Evolutionary conservation across 1,140 invertebrate species (phyloP).

Genomic region (Zaprionus vittiger): DNA sequence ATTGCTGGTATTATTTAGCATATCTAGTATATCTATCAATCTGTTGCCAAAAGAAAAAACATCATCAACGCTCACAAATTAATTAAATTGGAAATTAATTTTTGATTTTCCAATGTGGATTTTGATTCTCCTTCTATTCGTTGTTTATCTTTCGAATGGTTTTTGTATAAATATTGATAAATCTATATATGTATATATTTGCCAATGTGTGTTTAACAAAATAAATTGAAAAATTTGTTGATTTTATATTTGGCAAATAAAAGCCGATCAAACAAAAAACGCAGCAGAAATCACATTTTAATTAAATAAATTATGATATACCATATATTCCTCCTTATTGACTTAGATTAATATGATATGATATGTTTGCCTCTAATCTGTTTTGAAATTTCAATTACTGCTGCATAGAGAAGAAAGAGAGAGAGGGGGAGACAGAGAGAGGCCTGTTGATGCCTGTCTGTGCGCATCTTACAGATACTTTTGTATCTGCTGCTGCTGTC

Average conservation of each 20-base stretch:
- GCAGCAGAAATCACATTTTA: neutral
- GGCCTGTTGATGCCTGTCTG: neutral
- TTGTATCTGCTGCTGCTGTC: constrained; percentile 10
- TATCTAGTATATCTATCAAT: neutral
- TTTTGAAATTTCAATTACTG: constrained; percentile 61
- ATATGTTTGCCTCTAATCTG: constrained; percentile 39
- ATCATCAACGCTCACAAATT: constrained; percentile 48
- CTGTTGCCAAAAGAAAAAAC: constrained; percentile 26
- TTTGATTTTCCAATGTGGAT: constrained; percentile 53
- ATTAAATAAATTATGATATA: constrained; percentile 6
- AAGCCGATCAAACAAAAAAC: neutral
- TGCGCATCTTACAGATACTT: constrained; percentile 45
- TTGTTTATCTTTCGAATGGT: neutral
- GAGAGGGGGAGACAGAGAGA: neutral
- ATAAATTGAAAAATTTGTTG: constrained; percentile 69
- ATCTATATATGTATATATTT: constrained; percentile 42
- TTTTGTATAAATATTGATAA: too few species aligned
- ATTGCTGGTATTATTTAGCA: neutral
- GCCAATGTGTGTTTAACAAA: constrained; percentile 47
- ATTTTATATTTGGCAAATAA: constrained; percentile 19
- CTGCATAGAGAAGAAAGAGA: neutral
- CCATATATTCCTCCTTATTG: neutral
- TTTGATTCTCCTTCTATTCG: constrained; percentile 1
- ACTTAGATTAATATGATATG: constrained; percentile 35
- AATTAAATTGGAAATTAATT: constrained; percentile 72